A percentile compares a stretch with the other conserved stretches of the same genome.
These are phyloP conservation scores for Oscheius myriophilus DNA, from an alignment of 2,888 invertebrate genomes.

Conservation along the genomic window DNA sequence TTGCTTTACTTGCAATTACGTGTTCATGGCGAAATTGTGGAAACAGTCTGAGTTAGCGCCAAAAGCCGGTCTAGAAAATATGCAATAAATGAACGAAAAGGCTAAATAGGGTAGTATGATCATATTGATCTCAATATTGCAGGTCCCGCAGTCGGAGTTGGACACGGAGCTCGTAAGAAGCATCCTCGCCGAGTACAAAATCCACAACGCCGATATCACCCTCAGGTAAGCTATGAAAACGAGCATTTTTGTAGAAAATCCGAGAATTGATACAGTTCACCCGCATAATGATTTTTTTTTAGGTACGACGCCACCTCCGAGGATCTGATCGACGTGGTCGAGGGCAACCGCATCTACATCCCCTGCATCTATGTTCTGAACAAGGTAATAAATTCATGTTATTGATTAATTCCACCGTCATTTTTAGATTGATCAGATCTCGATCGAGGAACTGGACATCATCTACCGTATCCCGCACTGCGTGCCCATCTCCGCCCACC, in stretches of 20 bases:
- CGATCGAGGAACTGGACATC: slow-evolving; percentile 84
- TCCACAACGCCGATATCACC: slow-evolving; percentile 97
- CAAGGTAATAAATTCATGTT: slow-evolving; percentile 76
- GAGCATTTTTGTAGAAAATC: background rate
- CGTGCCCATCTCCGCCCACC: slow-evolving; percentile 99
- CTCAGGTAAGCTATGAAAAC: slow-evolving; percentile 72
- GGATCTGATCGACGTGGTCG: slow-evolving; percentile 96
- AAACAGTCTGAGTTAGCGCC: too few relatives aligned
- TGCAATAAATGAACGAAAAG: too few relatives aligned
- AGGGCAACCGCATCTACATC: slow-evolving; percentile 96
- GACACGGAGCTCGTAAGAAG: slow-evolving; percentile 93
- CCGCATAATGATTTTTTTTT: slow-evolving; percentile 7
- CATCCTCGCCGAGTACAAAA: slow-evolving; percentile 95
- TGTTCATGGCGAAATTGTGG: too few relatives aligned
- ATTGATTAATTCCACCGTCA: background rate
- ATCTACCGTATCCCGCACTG: slow-evolving; percentile 98
- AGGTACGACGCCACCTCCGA: slow-evolving; percentile 91
- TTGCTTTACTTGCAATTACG: too few relatives aligned
- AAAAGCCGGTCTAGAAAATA: too few relatives aligned
- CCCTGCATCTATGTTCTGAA: slow-evolving; percentile 98
- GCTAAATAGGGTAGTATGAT: too few relatives aligned
- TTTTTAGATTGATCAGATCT: slow-evolving; percentile 80
- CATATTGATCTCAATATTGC: slow-evolving; percentile 8
- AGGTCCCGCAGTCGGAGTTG: slow-evolving; percentile 89
- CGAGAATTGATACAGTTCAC: background rate